These are phyloP conservation scores for Geodia barretti DNA, from an alignment of 37 sponge, comb jelly and placozoan species.

Conservation along the genomic window DNA sequence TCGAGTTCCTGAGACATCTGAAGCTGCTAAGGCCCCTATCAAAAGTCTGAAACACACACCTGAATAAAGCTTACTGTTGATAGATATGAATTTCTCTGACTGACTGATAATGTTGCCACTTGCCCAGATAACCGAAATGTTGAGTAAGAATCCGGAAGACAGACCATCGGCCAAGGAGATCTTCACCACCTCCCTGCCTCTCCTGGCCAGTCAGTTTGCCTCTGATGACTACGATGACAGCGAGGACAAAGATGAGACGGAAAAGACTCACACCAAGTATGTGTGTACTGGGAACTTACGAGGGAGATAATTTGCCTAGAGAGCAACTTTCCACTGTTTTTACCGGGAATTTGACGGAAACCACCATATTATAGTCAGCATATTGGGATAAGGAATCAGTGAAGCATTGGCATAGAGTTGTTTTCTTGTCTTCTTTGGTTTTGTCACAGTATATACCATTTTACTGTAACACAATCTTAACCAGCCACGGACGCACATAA, in stretches of 20 bases:
- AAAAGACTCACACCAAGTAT: slow-evolving; percentile 16
- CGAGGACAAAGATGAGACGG: slow-evolving; percentile 9
- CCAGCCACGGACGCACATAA: no score
- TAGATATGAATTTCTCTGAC: not conserved
- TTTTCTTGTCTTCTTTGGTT: no score
- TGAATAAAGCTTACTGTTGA: not conserved
- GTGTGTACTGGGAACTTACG: no score
- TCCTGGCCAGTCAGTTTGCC: slow-evolving; percentile 21
- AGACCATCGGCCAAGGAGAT: slow-evolving; percentile 77
- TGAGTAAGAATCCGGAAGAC: slow-evolving; percentile 69
- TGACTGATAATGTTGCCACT: not conserved
- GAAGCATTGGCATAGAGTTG: no score
- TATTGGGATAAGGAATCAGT: no score
- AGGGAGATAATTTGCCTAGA: no score
- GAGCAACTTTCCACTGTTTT: no score
- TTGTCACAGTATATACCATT: no score
- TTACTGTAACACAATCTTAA: no score
- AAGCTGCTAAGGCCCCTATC: not conserved
- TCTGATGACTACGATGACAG: slow-evolving; percentile 11
- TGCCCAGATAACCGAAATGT: slow-evolving; percentile 62
- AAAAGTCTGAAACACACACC: not conserved
- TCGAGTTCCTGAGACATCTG: no score
- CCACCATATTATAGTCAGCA: no score
- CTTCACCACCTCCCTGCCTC: slow-evolving; percentile 25
- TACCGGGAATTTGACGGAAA: no score